Evolutionary conservation across 1,140 invertebrate species (phyloP).

Genomic region (Apis laboriosa): DNA sequence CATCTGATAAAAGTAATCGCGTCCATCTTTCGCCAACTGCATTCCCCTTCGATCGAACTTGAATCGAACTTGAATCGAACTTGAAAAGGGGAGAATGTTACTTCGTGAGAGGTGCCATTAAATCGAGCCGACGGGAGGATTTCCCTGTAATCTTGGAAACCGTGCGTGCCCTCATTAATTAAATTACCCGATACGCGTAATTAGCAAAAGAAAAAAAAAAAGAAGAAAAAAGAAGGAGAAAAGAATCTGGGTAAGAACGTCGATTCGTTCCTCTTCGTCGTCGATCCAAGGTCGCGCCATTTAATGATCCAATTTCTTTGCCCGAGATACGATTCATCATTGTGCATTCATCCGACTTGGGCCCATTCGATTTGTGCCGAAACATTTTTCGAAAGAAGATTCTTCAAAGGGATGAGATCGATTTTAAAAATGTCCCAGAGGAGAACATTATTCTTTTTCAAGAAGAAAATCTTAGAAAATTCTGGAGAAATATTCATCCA

Average conservation of each 20-base stretch:
- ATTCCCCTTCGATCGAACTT: not conserved
- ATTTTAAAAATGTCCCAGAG: too few relatives aligned
- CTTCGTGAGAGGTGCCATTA: not conserved
- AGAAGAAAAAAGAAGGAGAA: too few relatives aligned
- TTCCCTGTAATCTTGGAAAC: conserved; percentile 4
- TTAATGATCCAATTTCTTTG: conserved; percentile 37
- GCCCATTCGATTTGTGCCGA: not conserved
- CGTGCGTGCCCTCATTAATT: conserved; percentile 14
- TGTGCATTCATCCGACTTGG: conserved; percentile 59
- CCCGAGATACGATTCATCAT: conserved; percentile 70
- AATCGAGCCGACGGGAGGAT: not conserved
- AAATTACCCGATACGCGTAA: conserved; percentile 6
- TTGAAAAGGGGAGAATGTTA: not conserved
- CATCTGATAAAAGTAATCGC: too few relatives aligned
- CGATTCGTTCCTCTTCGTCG: not conserved
- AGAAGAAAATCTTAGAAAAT: too few relatives aligned
- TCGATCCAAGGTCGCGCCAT: conserved; percentile 30
- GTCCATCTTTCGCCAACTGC: too few relatives aligned
- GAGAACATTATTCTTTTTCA: too few relatives aligned
- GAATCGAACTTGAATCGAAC: not conserved
- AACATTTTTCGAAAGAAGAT: not conserved
- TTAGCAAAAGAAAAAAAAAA: not conserved
- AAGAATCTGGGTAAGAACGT: not conserved
- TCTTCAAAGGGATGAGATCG: too few relatives aligned
- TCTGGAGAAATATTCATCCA: too few relatives aligned